Conservation (phyloP, 2,797 vertebrate genomes). For the Delichon dasypus region DNA sequence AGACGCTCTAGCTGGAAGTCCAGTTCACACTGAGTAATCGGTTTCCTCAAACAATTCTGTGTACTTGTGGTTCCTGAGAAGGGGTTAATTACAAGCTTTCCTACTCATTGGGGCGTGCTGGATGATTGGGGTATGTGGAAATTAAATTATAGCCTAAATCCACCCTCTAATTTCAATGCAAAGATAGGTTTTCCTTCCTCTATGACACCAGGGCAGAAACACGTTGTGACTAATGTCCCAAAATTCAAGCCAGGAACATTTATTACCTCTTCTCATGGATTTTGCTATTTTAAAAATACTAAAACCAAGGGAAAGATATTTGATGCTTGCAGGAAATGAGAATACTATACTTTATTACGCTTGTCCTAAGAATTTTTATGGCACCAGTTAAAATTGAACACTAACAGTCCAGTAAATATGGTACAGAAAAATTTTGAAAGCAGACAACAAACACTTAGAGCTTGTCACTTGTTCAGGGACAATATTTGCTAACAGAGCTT, state of each 20-base stretch:
- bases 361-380: neutral
- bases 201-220: constrained; percentile 22
- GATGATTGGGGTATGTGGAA: neutral
- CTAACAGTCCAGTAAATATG: neutral
- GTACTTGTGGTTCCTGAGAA: constrained; percentile 8
- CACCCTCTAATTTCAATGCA: neutral
- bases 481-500: neutral
- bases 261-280: neutral
- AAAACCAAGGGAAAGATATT: neutral
- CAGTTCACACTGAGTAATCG: neutral
- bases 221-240: neutral
- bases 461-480: neutral
- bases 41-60: neutral
- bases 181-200: neutral
- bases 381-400: neutral
- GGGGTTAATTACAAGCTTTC: constrained; percentile 22
- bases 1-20: neutral
- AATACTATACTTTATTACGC: neutral
- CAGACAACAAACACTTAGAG: neutral
- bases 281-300: neutral
- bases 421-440: neutral
- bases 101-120: neutral
- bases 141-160: constrained; percentile 17
- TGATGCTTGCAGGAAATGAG: neutral
- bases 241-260: neutral